phyloP scores from a whole-genome alignment of 2,797 vertebrate genomes.

The Cirrhinus molitorella region DNA sequence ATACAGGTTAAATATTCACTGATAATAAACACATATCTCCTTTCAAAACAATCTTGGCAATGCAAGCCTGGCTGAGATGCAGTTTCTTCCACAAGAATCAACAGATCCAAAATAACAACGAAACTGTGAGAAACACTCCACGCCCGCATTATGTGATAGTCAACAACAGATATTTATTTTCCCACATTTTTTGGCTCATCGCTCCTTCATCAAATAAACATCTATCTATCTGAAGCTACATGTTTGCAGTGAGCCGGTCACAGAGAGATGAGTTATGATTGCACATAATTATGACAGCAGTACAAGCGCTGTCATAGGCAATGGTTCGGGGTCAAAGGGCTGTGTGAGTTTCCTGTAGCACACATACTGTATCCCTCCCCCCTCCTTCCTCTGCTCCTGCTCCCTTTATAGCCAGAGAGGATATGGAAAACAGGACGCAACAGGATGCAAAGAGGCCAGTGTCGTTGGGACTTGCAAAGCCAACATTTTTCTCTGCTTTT shows the following conservation, averaged over 20 bases:
- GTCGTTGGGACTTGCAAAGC: conserved; percentile 14
- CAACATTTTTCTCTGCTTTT: conserved; percentile 18
- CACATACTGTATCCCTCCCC: conserved; percentile 51
- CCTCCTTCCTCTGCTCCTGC: conserved; percentile 75
- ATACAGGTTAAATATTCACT: neutral
- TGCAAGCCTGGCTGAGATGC: neutral
- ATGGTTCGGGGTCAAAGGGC: conserved; percentile 59
- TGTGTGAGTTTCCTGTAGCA: conserved; percentile 66
- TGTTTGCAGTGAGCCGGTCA: neutral
- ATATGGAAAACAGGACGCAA: conserved; percentile 69
- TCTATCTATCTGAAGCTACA: neutral
- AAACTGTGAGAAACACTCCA: conserved; percentile 8
- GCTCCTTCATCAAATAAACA: neutral
- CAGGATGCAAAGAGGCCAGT: conserved; percentile 56
- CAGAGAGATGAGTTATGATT: neutral
- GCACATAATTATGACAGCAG: conserved; percentile 26
- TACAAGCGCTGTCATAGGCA: conserved; percentile 42
- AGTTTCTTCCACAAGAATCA: neutral
- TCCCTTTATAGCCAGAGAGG: conserved; percentile 63
- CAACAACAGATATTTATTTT: conserved; percentile 14
- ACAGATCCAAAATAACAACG: conserved; percentile 12
- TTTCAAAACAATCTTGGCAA: neutral
- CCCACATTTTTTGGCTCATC: neutral
- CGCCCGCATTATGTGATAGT: neutral
- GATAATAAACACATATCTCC: neutral